These are phyloP conservation scores for Phocoena sinus DNA, from an alignment of 2,113 vertebrate genomes.

Conservation along the genomic window DNA sequence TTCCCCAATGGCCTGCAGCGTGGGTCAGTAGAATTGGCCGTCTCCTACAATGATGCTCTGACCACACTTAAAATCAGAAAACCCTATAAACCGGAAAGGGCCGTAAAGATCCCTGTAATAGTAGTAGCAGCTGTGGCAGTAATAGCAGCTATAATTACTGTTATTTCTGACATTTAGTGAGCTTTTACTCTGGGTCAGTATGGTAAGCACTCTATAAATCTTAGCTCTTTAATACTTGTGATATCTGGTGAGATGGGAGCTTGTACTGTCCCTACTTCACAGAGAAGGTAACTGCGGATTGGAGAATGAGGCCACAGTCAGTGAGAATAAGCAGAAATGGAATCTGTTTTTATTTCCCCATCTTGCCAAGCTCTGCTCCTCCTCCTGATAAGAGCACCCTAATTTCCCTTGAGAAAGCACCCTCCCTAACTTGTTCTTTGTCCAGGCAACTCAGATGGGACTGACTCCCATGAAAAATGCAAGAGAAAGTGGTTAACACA, in stretches of 20 bases:
- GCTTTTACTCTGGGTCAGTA: neutral
- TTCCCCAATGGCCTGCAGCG: neutral
- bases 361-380: neutral
- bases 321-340: neutral
- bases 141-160: neutral
- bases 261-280: neutral
- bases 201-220: no score
- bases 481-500: neutral
- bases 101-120: neutral
- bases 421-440: neutral
- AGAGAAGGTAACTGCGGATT: neutral
- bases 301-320: neutral
- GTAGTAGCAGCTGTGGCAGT: neutral
- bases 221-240: neutral
- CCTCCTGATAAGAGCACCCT: neutral
- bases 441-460: no score
- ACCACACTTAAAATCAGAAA: neutral
- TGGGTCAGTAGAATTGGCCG: neutral
- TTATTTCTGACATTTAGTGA: neutral
- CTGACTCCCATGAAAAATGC: no score
- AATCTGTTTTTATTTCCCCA: neutral
- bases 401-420: neutral
- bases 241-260: neutral
- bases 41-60: neutral
- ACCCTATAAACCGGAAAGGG: neutral